Base-by-base conservation (phyloP, 2,113 vertebrate genomes). In the Scalopus aquaticus region DNA sequence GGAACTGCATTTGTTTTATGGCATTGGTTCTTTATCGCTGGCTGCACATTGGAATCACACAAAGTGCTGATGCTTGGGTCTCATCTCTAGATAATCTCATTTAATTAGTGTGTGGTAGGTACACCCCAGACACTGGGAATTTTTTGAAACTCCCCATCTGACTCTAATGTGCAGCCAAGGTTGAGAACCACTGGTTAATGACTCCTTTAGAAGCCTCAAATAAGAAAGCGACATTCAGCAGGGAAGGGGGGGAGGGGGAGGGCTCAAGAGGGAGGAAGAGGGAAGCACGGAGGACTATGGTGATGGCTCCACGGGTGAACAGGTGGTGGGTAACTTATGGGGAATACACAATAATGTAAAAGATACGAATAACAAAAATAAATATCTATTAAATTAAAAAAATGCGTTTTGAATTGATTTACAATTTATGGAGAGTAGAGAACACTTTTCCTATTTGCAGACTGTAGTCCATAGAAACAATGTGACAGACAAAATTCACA, bases 381-480 rank as follows among this genome's bases (percentile, higher is more conserved):
- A n/a, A n/a, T n/a, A n/a, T n/a, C n/a, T n/a, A n/a, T n/a, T n/a
- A n/a, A n/a, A n/a, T n/a, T n/a, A n/a, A n/a, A n/a, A n/a, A n/a
- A n/a, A n/a, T 86, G 82, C 81, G 72, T 87, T 95, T 90, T 82
- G 89, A 96, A 91, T 89, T 91, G 46, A 97, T 94, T 94, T 95
- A 72, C 88, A 91, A 64, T 94, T 97, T 89, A 91, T 42, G 78
- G 54, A n/a, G n/a, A 93, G 16, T 58, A 87, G 37, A 93, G 74
- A 82, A 82, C 6, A 76, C 32, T 80, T 94, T 88, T 86, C 51
- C 24, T 70, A 30, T 88, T 92, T 93, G 49, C 51, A 84, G 46
- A 92, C 67, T 32, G 11, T 49, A 39, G 77, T 85, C 28, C 69
- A 32, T 64, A 91, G 73, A 95, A 46, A 76, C 54, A 65, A 95